Percentiles rank a stretch among this genome's conserved stretches.
Conservation (phyloP, 2,888 invertebrate species). For the Tineola bisselliella region DNA sequence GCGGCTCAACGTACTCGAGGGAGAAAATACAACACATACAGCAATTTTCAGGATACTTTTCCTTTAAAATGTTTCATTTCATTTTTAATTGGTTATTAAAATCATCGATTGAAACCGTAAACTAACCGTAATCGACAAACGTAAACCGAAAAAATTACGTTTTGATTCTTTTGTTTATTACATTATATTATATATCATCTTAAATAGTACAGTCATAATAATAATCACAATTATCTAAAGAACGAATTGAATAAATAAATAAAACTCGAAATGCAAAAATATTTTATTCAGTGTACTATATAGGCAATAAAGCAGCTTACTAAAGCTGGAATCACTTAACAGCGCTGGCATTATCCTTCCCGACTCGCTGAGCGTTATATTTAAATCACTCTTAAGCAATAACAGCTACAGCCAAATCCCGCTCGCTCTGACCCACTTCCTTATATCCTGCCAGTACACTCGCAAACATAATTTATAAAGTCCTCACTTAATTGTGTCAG, state of each 20-base stretch:
- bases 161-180: too few species aligned
- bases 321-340: conserved; percentile 19
- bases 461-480: not conserved
- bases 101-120: too few species aligned
- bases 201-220: not conserved
- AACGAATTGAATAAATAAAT: not conserved
- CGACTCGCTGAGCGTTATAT: conserved; percentile 41
- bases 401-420: conserved; percentile 50
- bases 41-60: not conserved
- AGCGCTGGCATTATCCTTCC: conserved; percentile 25
- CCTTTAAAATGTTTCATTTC: not conserved
- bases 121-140: too few species aligned
- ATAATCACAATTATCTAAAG: not conserved
- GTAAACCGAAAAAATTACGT: too few species aligned
- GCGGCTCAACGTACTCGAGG: not conserved
- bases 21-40: not conserved
- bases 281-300: too few species aligned
- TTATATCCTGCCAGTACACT: conserved; percentile 34
- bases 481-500: too few species aligned
- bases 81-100: too few species aligned
- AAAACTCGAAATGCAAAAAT: not conserved
- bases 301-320: not conserved
- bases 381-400: conserved; percentile 53
- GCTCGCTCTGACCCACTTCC: conserved; percentile 54
- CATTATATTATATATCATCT: too few species aligned